Evolutionary conservation across 2,888 invertebrate genomes (phyloP), one percentile per base, ranked within the genome.

Genomic region (Leuctra nigra): DNA sequence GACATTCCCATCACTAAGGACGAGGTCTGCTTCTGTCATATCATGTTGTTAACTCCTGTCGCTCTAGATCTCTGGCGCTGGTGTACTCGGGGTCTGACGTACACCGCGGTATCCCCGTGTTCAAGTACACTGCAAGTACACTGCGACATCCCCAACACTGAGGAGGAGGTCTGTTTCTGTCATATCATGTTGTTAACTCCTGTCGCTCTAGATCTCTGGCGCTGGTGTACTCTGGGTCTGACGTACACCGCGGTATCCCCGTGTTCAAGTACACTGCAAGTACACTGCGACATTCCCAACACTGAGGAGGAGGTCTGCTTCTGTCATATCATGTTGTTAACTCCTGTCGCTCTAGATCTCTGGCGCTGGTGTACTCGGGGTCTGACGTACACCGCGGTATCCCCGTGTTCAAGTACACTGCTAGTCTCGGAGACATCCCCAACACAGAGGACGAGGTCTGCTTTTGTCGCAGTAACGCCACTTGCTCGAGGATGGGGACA

Each of bases 401-500:
- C 57, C 79, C 79, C 4, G 83, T 86, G 0, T 77, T 81, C 62
- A 78, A 80, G 18, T 91, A 86, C 67, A 73, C 78, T 0, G 79
- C 85, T 0, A 78, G 81, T 63, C 75, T 91, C 13, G 90, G 89
- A 0, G 88, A 91, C 67, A 76, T 84, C 53, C 77, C 78, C 1
- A 71, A 69, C 4, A 75, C 77, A 64, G 73, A 77, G 0, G 72
- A 72, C 2, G 73, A 78, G 38, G 75, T 75, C 61, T 83, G 82
- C 64, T 82, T 72, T 61, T 85, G 85, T 63, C 66, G 72, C 0
- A 75, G 81, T 1, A 80, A 80, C 0, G 78, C n/a, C 13, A 78
- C 78, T 1, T 91, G 90, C 62, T 77, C 86, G 1, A 79, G 80
- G n/a, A 83, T 82, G 67, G 91, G 91, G 0, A 72, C 86, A 0